Base-by-base conservation (phyloP, 2,888 invertebrate genomes). In the Crepidodera aurea region DNA sequence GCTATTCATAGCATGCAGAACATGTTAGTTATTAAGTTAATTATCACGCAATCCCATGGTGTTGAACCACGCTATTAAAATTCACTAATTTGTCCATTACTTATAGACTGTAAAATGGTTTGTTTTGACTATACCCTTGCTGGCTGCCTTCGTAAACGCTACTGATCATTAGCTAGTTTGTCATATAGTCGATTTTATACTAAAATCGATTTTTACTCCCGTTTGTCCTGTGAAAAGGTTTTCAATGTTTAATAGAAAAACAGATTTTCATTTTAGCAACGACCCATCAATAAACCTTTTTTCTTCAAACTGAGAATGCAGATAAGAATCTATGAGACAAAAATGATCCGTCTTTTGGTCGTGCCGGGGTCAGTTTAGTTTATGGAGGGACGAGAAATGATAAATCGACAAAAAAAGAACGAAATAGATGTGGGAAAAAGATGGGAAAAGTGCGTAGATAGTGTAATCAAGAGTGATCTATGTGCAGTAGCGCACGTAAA, bases 221-320 rank as follows among this genome's bases (percentile, higher is more conserved):
- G 10, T 18, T 16, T 16, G 1, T 40, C 5, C 10, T 18, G 1
- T 7, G 13, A 57, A 56, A 48, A 39, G 57, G 16, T 50, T 57
- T 56, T 25, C 57, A 39, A 39, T 57, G 39, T 57, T 57, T 50
- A 48, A 57, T 48, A 57, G 57, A 57, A 57, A 57, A 57, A 57
- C 57, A 57, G 57, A 57, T 57, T 56, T 56, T 56, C 56, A 56
- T 56, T 56, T 56, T 48, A 57, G 39, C 10, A 50, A 57, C 48
- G 57, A 57, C 48, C 48, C 48, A 57, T 57, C 57, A 57, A 57
- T 50, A 50, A 50, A 57, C 57, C 39, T 57, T 57, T 55, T 57
- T 56, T 57, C 39, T 57, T 50, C 39, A 12, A 48, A 44, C 25
- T 50, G 25, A 57, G 48, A 57, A 57, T 57, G 57, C 48, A 57